These are phyloP conservation scores for Tragelaphus strepsiceros DNA, from an alignment of 2,113 vertebrate species.

Conservation along the genomic window DNA sequence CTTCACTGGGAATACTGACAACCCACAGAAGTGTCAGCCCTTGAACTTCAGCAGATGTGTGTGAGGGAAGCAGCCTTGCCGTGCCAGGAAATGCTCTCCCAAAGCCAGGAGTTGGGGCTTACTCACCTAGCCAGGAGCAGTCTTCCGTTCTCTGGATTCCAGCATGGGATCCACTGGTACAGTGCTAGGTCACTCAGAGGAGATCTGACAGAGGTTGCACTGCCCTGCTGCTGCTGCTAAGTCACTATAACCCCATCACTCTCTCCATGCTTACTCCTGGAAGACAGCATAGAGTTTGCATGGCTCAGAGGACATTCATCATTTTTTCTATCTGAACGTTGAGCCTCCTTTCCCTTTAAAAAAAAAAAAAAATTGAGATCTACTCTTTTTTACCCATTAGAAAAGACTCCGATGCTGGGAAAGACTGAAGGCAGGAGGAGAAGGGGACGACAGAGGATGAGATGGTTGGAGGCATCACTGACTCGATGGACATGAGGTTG, in stretches of 20 bases:
- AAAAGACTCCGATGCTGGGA: background rate
- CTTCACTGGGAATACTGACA: background rate
- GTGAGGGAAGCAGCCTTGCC: background rate
- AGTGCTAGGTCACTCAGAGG: background rate
- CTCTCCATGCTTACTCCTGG: background rate
- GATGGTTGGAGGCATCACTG: background rate
- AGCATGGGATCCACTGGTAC: background rate
- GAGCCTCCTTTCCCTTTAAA: background rate
- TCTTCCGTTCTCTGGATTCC: background rate
- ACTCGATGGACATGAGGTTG: background rate
- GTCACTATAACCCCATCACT: background rate
- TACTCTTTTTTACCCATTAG: background rate
- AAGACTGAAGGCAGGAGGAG: background rate
- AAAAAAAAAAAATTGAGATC: background rate
- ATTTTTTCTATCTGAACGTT: background rate
- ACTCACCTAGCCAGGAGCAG: background rate
- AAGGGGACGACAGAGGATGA: background rate
- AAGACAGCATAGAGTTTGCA: background rate
- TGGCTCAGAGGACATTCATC: background rate
- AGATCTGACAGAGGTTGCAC: background rate
- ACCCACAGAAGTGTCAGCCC: background rate
- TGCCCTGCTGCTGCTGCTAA: too few species aligned
- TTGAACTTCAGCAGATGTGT: background rate
- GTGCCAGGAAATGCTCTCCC: background rate
- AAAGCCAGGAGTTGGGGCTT: background rate